Conservation (phyloP, 2,888 invertebrate genomes). For the Trichopria drosophilae region DNA sequence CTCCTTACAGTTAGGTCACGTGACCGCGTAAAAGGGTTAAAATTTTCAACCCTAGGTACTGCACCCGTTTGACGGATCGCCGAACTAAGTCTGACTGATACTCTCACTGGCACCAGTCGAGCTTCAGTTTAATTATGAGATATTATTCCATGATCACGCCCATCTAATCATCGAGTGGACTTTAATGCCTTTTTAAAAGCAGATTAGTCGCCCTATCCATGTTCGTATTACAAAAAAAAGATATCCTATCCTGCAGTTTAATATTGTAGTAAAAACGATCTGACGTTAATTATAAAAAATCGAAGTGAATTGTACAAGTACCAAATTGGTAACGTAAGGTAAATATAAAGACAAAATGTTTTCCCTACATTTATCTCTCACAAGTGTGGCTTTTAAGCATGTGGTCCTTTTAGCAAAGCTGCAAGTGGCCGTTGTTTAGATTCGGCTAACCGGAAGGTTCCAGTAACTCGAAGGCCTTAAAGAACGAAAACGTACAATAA, state of each 20-base stretch:
- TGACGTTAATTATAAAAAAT: no score
- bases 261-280: no score
- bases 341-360: no score
- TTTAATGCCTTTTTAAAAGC: constrained; percentile 56
- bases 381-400: no score
- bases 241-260: no score
- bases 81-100: constrained; percentile 56
- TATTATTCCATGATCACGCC: constrained; percentile 56
- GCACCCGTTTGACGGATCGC: constrained; percentile 53
- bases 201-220: constrained; percentile 34
- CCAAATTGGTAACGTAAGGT: no score
- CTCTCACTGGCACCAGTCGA: constrained; percentile 41
- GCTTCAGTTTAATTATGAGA: constrained; percentile 56
- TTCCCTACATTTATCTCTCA: no score
- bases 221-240: background rate
- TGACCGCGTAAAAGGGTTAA: constrained; percentile 57
- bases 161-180: constrained; percentile 47
- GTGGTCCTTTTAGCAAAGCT: no score
- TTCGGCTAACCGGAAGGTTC: constrained; percentile 8
- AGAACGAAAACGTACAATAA: no score
- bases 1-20: constrained; percentile 51
- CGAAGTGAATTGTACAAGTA: no score
- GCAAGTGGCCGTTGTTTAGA: constrained; percentile 2
- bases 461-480: no score
- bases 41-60: constrained; percentile 48